Base-by-base conservation (phyloP, 1,140 invertebrate species). In the Cepaea nemoralis region DNA sequence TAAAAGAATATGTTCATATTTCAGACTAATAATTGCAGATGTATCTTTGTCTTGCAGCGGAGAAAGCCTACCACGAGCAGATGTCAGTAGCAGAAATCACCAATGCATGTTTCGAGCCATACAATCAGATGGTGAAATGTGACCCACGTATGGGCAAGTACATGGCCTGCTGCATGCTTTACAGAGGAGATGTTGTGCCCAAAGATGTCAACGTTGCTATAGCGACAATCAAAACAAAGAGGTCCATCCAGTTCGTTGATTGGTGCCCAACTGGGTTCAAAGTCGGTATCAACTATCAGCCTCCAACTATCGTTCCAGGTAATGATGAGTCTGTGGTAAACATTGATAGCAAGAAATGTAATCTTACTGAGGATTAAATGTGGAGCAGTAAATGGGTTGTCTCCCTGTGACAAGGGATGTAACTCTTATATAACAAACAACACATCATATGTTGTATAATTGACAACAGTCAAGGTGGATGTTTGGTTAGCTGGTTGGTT, bases 121-220 rank as follows among this genome's bases (percentile, higher is more conserved):
- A 94, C 86, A 97, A 96, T 92, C 96, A 96, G 93, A 96, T 97
- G 96, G 96, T 97, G n/a, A 97, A 96, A 91, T 97, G 96, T 91
- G 95, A 97, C 91, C 95, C 96, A 10, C 93, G 95, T 85, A 94
- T 96, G 90, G 96, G 84, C 10, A 87, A 83, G 74, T 84, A 50
- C 90, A 55, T 63, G 59, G 59, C 59, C 27, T 63, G 59, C 27
- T 63, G 59, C n/a, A 63, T 63, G 59, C 59, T 63, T 2, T 63
- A 63, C 59, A n/a, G 59, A 31, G 59, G 59, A 6, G 59, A 63
- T 31, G 59, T 63, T 1, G 91, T 94, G 5, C 93, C 96, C 0
- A 97, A 97, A 89, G 96, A 96, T 89, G 96, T 97, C 63, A 87
- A 97, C 89, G 95, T 95, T 33, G 79, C 79, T 27, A 81, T 81